These are phyloP conservation scores for Cherax destructor DNA, from an alignment of 1,140 invertebrate genomes.

Conservation along the genomic window DNA sequence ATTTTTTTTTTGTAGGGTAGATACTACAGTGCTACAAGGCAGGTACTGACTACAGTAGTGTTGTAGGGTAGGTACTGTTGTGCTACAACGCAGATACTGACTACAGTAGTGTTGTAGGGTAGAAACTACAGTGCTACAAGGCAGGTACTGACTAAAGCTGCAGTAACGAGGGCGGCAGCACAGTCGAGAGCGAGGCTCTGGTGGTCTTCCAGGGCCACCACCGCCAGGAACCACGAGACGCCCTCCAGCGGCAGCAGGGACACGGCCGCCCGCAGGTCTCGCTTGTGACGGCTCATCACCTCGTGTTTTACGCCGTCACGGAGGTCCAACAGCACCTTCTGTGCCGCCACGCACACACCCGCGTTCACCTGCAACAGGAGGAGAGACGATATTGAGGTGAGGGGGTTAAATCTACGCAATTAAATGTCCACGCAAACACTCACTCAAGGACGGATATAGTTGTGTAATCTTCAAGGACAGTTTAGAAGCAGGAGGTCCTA, in stretches of 20 bases:
- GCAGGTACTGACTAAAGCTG: neutral
- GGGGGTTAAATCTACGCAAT: neutral
- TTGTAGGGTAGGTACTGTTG: too few relatives aligned
- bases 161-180: constrained; percentile 24
- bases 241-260: constrained; percentile 54
- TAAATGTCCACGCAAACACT: too few relatives aligned
- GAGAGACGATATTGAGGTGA: constrained; percentile 2
- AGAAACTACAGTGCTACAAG: too few relatives aligned
- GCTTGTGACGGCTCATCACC: constrained; percentile 36
- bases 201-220: constrained; percentile 55
- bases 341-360: constrained; percentile 49
- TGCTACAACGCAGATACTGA: neutral
- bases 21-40: too few relatives aligned
- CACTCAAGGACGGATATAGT: too few relatives aligned
- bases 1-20: too few relatives aligned
- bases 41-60: neutral
- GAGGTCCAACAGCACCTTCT: constrained; percentile 51
- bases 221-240: constrained; percentile 49
- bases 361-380: constrained; percentile 40
- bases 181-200: constrained; percentile 52
- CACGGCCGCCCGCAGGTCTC: constrained; percentile 49
- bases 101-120: too few relatives aligned
- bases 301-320: constrained; percentile 48
- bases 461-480: too few relatives aligned
- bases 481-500: too few relatives aligned